These are phyloP conservation scores for Drosophila pseudotakahashii DNA, from an alignment of 2,888 invertebrate genomes.

Conservation along the genomic window DNA sequence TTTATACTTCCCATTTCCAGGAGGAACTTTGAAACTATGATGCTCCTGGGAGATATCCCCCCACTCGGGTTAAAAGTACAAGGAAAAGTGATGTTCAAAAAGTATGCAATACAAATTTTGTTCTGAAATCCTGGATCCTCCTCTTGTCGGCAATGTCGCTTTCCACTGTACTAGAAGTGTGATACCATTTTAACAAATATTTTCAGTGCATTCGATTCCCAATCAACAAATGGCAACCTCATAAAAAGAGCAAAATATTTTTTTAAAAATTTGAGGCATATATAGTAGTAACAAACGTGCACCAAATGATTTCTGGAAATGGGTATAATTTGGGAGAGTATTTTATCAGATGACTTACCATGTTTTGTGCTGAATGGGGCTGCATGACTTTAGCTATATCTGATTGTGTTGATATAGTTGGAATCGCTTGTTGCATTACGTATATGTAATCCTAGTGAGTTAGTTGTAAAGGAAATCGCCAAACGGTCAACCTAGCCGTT, in stretches of 20 bases:
- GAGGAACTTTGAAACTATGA: slow-evolving; percentile 52
- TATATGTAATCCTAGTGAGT: slow-evolving; percentile 18
- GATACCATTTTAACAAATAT: neutral
- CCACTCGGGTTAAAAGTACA: no score
- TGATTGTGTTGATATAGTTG: slow-evolving; percentile 75
- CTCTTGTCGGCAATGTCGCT: no score
- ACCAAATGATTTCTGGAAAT: neutral
- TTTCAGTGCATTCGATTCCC: neutral
- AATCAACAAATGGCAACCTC: neutral
- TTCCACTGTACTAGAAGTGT: neutral
- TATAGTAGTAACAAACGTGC: neutral
- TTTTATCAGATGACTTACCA: slow-evolving; percentile 65
- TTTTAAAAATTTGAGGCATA: neutral
- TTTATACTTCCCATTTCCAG: slow-evolving; percentile 61
- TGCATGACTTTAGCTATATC: slow-evolving; percentile 82
- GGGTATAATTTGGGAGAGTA: neutral
- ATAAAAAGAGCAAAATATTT: neutral
- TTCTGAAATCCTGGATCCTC: no score
- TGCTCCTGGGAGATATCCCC: no score
- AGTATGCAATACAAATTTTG: no score
- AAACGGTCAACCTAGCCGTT: slow-evolving; percentile 58
- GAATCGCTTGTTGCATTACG: slow-evolving; percentile 81
- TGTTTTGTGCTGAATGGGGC: slow-evolving; percentile 81
- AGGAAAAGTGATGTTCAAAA: no score
- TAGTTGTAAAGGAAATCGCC: slow-evolving; percentile 39